phyloP scores from a whole-genome alignment of 2,888 invertebrate species.

The Drosophila affinis region DNA sequence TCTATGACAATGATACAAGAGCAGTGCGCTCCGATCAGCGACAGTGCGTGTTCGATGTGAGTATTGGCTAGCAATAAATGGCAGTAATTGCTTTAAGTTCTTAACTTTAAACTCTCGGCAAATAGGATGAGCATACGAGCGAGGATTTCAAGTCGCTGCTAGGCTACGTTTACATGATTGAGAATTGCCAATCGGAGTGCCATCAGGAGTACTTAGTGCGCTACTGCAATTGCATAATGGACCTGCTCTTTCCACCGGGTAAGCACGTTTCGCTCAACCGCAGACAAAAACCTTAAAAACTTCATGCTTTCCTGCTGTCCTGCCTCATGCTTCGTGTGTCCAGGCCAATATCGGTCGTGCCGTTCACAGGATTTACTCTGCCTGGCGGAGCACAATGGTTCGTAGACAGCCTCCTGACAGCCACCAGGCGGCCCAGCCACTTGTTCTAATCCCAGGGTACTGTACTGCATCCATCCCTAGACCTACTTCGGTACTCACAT shows the following conservation, averaged over 20 bases:
- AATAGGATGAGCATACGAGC: constrained; percentile 76
- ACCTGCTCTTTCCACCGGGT: constrained; percentile 83
- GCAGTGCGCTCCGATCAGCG: constrained; percentile 69
- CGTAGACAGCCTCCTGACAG: constrained; percentile 24
- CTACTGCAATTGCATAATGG: constrained; percentile 83
- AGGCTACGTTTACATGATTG: constrained; percentile 81
- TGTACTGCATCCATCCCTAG: constrained; percentile 47
- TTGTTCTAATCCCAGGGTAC: constrained; percentile 4
- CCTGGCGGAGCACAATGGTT: constrained; percentile 80
- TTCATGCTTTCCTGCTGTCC: background rate
- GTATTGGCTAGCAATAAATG: constrained; percentile 39
- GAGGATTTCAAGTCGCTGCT: constrained; percentile 75
- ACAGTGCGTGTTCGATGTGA: constrained; percentile 79
- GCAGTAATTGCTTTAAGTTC: background rate
- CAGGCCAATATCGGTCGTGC: constrained; percentile 75
- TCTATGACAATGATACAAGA: constrained; percentile 78
- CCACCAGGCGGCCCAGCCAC: background rate
- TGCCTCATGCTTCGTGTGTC: constrained; percentile 10
- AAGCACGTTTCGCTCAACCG: constrained; percentile 50
- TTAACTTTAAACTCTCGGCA: background rate
- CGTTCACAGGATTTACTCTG: constrained; percentile 77
- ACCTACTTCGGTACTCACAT: constrained; percentile 74
- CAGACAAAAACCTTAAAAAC: constrained; percentile 18
- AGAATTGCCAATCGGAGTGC: constrained; percentile 83
- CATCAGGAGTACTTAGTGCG: constrained; percentile 81